A percentile compares a stretch with the other conserved stretches of the same genome.
These are phyloP conservation scores for Myioborus melanocephalus DNA, from an alignment of 2,797 vertebrate genomes.

Conservation along the genomic window DNA sequence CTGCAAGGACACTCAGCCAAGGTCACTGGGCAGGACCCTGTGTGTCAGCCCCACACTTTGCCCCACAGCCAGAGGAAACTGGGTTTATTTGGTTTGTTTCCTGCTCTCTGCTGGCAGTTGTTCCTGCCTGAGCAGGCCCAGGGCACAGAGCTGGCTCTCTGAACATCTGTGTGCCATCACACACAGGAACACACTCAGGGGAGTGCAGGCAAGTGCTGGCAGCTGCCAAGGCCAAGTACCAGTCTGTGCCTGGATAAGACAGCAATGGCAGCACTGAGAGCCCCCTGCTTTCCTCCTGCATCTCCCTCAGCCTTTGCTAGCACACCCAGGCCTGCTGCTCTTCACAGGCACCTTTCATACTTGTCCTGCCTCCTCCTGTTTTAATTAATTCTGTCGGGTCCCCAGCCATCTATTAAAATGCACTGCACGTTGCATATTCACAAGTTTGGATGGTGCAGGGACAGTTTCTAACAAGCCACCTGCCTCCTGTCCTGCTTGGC, in stretches of 20 bases:
- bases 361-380: background rate
- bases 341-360: background rate
- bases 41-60: background rate
- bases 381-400: background rate
- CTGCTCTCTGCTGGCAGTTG: background rate
- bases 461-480: background rate
- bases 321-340: background rate
- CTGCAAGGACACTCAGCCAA: fast-evolving
- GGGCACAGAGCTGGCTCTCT: background rate
- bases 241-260: background rate
- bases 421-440: fast-evolving
- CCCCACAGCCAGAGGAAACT: fast-evolving
- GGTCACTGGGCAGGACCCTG: fast-evolving
- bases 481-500: background rate
- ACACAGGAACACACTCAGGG: background rate
- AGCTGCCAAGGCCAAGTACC: background rate
- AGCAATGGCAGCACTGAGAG: background rate
- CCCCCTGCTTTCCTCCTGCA: background rate
- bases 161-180: background rate
- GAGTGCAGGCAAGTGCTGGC: background rate
- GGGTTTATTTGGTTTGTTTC: background rate
- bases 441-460: background rate
- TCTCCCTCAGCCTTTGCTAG: background rate
- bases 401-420: background rate
- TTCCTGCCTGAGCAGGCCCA: background rate